Conservation (phyloP, 2,888 invertebrate genomes). For the Sminthurides aquaticus region DNA sequence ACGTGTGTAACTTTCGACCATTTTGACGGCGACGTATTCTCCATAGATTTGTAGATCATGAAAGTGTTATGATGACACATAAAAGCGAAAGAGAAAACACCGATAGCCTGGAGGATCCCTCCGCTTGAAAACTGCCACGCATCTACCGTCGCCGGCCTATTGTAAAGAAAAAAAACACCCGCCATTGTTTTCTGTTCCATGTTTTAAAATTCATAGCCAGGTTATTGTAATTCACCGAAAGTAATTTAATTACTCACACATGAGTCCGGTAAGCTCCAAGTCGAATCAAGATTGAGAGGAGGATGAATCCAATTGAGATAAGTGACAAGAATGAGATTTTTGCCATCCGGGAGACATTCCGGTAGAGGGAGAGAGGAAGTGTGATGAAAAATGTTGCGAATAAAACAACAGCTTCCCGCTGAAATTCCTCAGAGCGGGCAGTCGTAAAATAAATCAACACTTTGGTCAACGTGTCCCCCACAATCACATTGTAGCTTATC, state of each 20-base stretch:
- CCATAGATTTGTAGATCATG: constrained; percentile 70
- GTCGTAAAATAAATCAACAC: constrained; percentile 65
- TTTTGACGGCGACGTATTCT: constrained; percentile 62
- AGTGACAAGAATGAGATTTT: constrained; percentile 63
- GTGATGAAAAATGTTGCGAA: constrained; percentile 66
- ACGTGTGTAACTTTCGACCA: constrained; percentile 76
- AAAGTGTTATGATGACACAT: constrained; percentile 80
- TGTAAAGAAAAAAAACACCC: constrained; percentile 41
- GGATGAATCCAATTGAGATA: constrained; percentile 64
- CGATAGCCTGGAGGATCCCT: constrained; percentile 68
- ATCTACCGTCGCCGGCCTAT: constrained; percentile 59
- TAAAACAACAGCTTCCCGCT: constrained; percentile 61
- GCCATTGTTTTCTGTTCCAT: too few relatives aligned
- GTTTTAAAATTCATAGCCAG: too few relatives aligned
- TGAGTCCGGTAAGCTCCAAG: constrained; percentile 54
- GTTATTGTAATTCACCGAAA: background rate
- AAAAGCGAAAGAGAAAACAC: constrained; percentile 81
- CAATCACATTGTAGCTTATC: constrained; percentile 80
- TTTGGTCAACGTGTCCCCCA: constrained; percentile 77
- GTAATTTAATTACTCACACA: background rate
- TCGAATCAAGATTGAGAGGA: constrained; percentile 58
- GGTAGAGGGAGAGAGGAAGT: constrained; percentile 69
- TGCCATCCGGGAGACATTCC: constrained; percentile 63
- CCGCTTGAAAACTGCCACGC: constrained; percentile 66
- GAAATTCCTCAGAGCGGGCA: constrained; percentile 53